Base-by-base conservation (phyloP, 2,888 invertebrate species). In the Hololepta plana region DNA sequence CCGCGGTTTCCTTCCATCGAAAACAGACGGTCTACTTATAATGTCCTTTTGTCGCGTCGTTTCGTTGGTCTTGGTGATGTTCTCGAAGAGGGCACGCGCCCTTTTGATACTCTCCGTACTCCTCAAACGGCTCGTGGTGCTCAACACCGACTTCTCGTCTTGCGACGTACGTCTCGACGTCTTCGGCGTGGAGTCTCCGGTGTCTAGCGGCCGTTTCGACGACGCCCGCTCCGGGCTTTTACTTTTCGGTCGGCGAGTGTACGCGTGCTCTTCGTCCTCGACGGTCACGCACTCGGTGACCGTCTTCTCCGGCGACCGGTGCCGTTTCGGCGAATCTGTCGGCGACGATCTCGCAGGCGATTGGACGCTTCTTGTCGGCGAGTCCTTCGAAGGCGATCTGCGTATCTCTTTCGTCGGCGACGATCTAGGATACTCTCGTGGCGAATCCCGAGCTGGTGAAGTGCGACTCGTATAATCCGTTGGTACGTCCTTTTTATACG, bases 31-130 rank as follows among this genome's bases (percentile, higher is more conserved):
- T 31, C 63, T 49, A 19, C 46, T 58, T 10, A 63, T 42, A 25
- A 64, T 62, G 38, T 65, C 62, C 26, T 51, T 48, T 27, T 56
- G 57, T 29, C 53, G 46, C 5, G 41, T 31, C 35, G 34, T 45
- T 39, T 39, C 43, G 32, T 43, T 41, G 12, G 43, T 41, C 35
- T 59, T 55, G 15, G 33, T 45, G 12, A 69, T 67, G 33, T 64
- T 72, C 53, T 76, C 75, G 49, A 75, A 75, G 17, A 75, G 46
- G 20, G 67, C 69, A 48, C 73, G 75, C 1, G 76, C 75, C 49
- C 69, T 68, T 25, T 67, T 64, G 1, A 75, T 69, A n/a, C 67
- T 67, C 37, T 72, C 71, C 23, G 64, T 67, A 37, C 64, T 67
- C 24, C 64, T 59, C 13, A 67, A 40, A 11, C 47, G 39, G 11